Conservation (phyloP, 2,797 vertebrate genomes). For the Selene dorsalis region DNA sequence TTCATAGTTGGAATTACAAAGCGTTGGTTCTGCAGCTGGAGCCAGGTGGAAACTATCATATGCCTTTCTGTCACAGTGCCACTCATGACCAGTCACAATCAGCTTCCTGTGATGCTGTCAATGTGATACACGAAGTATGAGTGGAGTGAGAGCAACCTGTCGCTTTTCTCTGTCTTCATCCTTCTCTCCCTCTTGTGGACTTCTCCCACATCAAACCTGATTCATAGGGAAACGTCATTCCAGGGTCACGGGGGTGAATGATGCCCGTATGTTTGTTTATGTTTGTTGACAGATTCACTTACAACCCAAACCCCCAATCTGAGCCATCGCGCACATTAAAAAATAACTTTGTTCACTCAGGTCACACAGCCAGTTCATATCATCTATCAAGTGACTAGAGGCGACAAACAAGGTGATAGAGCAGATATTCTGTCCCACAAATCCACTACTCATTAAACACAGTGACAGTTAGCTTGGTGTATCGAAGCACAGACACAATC, state of each 20-base stretch:
- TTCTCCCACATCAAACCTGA: conserved; percentile 30
- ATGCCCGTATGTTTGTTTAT: conserved; percentile 17
- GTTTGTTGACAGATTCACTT: no score
- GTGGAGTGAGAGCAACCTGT: conserved; percentile 26
- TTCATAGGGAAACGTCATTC: conserved; percentile 48
- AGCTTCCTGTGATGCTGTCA: no score
- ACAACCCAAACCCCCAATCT: no score
- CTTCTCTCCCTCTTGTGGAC: conserved; percentile 13
- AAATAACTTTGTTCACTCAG: no score
- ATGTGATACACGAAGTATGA: conserved; percentile 29
- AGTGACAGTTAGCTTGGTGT: no score
- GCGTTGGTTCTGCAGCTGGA: conserved; percentile 1
- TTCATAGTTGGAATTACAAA: no score
- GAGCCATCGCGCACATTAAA: no score
- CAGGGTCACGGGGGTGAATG: conserved; percentile 53
- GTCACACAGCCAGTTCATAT: no score
- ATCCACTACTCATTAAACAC: background rate
- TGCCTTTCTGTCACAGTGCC: conserved; percentile 21
- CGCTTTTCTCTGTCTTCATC: conserved; percentile 35
- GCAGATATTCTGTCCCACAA: background rate
- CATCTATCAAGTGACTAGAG: no score
- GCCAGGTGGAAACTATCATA: conserved; percentile 31
- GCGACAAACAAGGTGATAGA: no score
- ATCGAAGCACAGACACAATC: no score
- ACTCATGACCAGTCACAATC: conserved; percentile 45